Evolutionary conservation across 2,113 vertebrate genomes (phyloP), one percentile per base, ranked within the genome.

Genomic region (Microcebus griseorufus): DNA sequence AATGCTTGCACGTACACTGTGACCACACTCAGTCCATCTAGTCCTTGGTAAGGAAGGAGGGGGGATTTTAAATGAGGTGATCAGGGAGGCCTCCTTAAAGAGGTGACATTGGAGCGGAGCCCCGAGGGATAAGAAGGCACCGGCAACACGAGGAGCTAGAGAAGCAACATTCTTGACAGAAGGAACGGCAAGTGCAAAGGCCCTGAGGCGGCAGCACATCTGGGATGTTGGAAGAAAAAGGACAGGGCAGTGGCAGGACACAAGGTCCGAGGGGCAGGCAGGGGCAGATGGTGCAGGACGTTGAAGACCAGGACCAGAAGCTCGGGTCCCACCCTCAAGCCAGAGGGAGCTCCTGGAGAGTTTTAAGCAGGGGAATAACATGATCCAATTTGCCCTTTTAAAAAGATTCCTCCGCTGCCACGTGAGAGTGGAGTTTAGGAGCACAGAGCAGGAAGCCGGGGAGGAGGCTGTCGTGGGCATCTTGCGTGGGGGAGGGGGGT

Each of bases 201-300:
- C 17, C 60, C 39, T 6, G 58, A 8, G 72, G 45, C 25, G 2
- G 58, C 34, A 42, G 20, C 23, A 34, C 6, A 17, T 27, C 4
- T 27, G 6, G 34, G 27, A 53, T 64, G 42, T n/a, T n/a, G 25
- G 79, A 25, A 20, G 51, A 58, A 51, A 9, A 18, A 37, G 27
- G 27, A 17, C 34, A 39, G 45, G 10, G 9, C 12, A 65, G 34
- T 11, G 8, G 55, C 8, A 62, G 39, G 7, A 27, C 48, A 25
- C 20, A 9, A 37, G 37, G 73, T 17, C 72, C 4, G 0, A 8
- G 14, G 14, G 22, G 72, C 2, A 23, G 58, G 69, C 62, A 5
- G 27, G 10, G 20, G 23, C 23, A 7, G 64, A 9, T 6, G 2
- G 8, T 10, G 7, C n/a, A n/a, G 8, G 8, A 18, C 8, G 2